phyloP scores from a whole-genome alignment of 2,888 invertebrate genomes.

The Pachycephus smyrnensis region DNA sequence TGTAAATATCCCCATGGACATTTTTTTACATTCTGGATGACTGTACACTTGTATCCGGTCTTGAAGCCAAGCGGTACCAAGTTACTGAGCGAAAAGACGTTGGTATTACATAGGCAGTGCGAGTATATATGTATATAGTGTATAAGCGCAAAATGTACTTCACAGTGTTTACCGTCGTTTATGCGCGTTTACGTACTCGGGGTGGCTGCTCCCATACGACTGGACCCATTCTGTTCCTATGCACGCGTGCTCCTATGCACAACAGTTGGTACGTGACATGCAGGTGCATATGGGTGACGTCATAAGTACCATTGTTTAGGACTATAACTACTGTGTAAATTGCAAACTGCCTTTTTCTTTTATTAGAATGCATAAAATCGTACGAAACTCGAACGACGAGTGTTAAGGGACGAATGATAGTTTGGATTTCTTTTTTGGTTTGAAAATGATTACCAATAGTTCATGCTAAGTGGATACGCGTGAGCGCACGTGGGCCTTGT shows the following conservation, averaged over 20 bases:
- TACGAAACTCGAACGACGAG: neutral
- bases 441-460: neutral
- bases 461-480: neutral
- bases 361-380: neutral
- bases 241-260: neutral
- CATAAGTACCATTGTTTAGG: neutral
- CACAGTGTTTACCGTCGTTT: neutral
- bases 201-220: neutral
- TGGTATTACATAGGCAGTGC: neutral
- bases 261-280: neutral
- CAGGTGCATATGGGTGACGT: neutral
- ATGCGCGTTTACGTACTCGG: neutral
- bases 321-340: neutral
- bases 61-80: neutral
- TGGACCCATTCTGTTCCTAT: neutral
- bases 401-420: neutral
- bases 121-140: neutral
- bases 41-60: neutral
- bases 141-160: neutral
- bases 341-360: neutral
- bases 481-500: neutral
- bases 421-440: neutral
- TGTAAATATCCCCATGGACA: neutral
- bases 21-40: neutral
- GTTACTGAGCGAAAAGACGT: neutral